Evolutionary conservation across 2,113 vertebrate genomes (phyloP).

Genomic region (Porphyrio hochstetteri): DNA sequence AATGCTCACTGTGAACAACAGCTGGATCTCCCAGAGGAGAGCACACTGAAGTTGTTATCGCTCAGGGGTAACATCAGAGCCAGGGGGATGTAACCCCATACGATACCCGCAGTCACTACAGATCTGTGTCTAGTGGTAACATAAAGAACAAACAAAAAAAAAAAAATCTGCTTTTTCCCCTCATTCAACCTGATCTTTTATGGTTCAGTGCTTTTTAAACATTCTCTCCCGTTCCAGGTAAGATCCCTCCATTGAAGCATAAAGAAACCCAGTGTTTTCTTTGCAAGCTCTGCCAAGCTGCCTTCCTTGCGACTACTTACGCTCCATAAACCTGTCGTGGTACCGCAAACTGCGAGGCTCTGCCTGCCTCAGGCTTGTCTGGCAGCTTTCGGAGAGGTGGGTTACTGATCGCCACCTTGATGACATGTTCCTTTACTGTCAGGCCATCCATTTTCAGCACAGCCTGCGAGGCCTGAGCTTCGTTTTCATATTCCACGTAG

Average conservation of each 20-base stretch:
- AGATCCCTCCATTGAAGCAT: rapidly evolving
- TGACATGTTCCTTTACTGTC: constrained; percentile 80
- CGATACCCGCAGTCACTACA: background rate
- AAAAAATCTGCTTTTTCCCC: background rate
- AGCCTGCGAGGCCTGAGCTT: constrained; percentile 89
- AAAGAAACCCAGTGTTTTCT: rapidly evolving
- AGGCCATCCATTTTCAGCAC: constrained; percentile 91
- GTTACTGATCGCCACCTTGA: constrained; percentile 95
- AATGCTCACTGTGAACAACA: background rate
- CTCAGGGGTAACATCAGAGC: background rate
- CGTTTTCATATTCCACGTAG: constrained; percentile 92
- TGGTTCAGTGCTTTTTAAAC: background rate
- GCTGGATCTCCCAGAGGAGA: background rate
- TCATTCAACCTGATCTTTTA: background rate
- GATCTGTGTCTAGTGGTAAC: background rate
- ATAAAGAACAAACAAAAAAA: background rate
- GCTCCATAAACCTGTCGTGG: constrained; percentile 82
- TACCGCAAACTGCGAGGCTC: background rate
- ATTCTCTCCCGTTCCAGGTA: background rate
- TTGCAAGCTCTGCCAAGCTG: background rate
- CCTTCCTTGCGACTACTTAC: constrained; percentile 78
- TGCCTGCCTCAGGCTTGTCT: constrained; percentile 69
- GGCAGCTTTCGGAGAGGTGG: constrained; percentile 83
- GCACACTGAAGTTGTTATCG: rapidly evolving
- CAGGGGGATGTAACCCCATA: rapidly evolving